A percentile compares a stretch with the other conserved stretches of the same genome.
Evolutionary conservation across 1,140 invertebrate species (phyloP).

Genomic region (Varroa destructor): DNA sequence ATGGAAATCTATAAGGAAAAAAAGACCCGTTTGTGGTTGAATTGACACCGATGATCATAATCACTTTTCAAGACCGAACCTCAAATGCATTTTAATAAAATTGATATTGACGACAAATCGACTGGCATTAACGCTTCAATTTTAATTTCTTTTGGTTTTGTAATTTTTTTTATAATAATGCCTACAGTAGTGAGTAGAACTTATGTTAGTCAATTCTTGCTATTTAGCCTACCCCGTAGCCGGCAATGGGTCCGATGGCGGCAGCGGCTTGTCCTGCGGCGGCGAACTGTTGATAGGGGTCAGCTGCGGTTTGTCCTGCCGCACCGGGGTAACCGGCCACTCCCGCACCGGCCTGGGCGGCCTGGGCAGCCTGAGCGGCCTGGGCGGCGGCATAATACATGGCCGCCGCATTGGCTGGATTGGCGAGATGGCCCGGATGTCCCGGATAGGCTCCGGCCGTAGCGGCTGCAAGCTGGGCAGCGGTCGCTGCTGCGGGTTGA

Average conservation of each 20-base stretch:
- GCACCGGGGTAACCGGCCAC: neutral
- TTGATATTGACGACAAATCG: too few relatives aligned
- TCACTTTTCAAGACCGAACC: too few relatives aligned
- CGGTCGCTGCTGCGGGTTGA: slow-evolving; percentile 17
- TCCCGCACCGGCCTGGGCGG: slow-evolving; percentile 17
- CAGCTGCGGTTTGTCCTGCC: neutral
- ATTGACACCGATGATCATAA: too few relatives aligned
- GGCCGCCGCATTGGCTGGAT: slow-evolving; percentile 5
- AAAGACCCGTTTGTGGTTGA: too few relatives aligned
- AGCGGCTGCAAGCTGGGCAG: slow-evolving; percentile 25
- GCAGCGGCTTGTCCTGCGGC: slow-evolving; percentile 16
- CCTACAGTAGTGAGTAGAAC: too few relatives aligned
- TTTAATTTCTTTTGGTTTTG: neutral
- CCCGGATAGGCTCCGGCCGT: slow-evolving; percentile 13
- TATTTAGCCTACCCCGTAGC: slow-evolving; percentile 10
- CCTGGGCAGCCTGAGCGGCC: slow-evolving; percentile 18
- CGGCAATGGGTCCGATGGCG: slow-evolving; percentile 17
- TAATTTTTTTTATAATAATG: neutral
- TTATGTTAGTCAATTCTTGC: too few relatives aligned
- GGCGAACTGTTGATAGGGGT: neutral
- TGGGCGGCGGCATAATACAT: slow-evolving; percentile 26
- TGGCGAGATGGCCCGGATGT: neutral
- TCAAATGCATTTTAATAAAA: too few relatives aligned
- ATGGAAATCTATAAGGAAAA: too few relatives aligned
- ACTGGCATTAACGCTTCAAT: too few relatives aligned